Conservation (phyloP, 2,113 vertebrate genomes). For the Hippocampus abdominalis region DNA sequence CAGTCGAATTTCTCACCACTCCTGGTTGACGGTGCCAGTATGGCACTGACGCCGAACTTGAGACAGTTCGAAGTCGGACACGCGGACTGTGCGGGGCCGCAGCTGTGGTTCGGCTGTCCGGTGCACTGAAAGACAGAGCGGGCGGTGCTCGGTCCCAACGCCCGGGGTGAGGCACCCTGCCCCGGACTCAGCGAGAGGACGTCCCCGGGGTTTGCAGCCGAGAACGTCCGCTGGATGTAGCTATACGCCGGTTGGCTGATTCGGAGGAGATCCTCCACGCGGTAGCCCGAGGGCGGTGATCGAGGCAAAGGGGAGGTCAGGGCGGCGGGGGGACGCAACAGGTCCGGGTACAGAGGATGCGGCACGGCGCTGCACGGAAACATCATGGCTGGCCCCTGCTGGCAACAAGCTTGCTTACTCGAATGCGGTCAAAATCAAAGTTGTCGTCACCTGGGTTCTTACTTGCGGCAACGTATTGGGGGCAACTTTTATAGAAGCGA, state of each 20-base stretch:
- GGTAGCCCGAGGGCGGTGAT: conserved; percentile 82
- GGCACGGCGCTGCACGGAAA: conserved; percentile 86
- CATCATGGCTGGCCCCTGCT: conserved; percentile 76
- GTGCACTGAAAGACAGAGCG: conserved; percentile 49
- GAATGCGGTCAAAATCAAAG: not conserved
- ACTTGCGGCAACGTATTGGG: not conserved
- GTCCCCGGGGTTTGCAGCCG: conserved; percentile 40
- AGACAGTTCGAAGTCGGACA: conserved; percentile 78
- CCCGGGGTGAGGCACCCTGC: conserved; percentile 58
- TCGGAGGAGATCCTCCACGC: conserved; percentile 89
- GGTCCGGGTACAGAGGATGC: conserved; percentile 83
- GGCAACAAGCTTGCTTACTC: not conserved
- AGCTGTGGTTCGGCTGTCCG: conserved; percentile 62
- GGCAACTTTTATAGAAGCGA: conserved; percentile 29
- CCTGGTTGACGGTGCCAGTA: conserved; percentile 84
- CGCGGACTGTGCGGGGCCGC: conserved; percentile 45
- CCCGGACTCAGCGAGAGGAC: conserved; percentile 17
- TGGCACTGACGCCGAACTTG: conserved; percentile 95
- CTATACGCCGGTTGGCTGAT: conserved; percentile 76
- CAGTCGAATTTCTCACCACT: conserved; percentile 70
- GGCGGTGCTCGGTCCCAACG: conserved; percentile 63
- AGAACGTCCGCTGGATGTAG: conserved; percentile 76
- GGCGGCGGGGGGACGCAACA: conserved; percentile 80
- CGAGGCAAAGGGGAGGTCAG: conserved; percentile 81
- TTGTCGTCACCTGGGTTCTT: not conserved